Evolutionary conservation across 2,888 invertebrate genomes (phyloP).

Genomic region (Holacanthella duospinosa): DNA sequence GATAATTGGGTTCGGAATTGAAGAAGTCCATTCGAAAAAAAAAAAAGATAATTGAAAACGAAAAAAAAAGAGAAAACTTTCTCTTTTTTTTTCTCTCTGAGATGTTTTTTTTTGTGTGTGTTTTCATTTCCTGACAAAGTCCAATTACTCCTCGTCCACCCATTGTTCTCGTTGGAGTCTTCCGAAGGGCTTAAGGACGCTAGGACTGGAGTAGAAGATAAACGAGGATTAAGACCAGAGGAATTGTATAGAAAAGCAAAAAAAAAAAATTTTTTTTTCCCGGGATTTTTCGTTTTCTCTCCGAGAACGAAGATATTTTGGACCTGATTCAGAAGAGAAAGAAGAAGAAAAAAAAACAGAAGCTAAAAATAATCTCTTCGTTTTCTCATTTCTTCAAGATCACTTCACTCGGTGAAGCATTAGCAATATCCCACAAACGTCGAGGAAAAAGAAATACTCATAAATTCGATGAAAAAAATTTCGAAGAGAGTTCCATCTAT

Average conservation of each 20-base stretch:
- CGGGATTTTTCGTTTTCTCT: background rate
- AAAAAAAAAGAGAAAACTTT: background rate
- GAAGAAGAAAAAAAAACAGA: background rate
- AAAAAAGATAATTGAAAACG: background rate
- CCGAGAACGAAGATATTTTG: too few species aligned
- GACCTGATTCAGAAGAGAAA: background rate
- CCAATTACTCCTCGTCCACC: conserved; percentile 4
- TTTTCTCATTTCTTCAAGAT: background rate
- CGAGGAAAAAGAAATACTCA: background rate
- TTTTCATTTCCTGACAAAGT: conserved; percentile 4
- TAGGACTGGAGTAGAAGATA: background rate
- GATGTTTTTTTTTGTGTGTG: conserved; percentile 47
- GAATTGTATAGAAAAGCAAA: background rate
- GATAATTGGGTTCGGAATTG: background rate
- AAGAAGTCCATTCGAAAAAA: background rate
- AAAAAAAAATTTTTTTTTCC: background rate
- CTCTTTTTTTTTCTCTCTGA: background rate
- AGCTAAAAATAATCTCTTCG: background rate
- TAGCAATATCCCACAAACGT: too few species aligned
- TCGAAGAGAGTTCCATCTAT: background rate
- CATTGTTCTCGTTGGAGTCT: background rate
- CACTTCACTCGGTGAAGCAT: too few species aligned
- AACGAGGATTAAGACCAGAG: background rate
- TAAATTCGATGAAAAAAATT: background rate
- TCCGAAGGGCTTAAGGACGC: background rate